Evolutionary conservation across 2,888 invertebrate species (phyloP).

Genomic region (Cerceris ruficornis): DNA sequence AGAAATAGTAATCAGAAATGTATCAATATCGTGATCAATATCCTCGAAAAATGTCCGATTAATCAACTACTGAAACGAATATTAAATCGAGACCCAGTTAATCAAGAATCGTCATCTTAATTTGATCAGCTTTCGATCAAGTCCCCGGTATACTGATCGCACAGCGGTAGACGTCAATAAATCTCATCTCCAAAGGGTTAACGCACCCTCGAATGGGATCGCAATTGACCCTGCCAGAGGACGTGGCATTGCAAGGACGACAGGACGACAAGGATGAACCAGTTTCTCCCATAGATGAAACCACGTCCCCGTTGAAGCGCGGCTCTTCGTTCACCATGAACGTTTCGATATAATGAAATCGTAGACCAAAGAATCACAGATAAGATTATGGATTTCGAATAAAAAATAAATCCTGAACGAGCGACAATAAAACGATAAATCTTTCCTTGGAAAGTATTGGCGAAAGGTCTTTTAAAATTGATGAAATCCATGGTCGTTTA

Average conservation of each 20-base stretch:
- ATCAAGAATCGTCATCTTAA: neutral
- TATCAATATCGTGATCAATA: neutral
- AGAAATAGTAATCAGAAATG: neutral
- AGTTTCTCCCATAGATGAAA: slow-evolving; percentile 11
- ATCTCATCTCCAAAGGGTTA: neutral
- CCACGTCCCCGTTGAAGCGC: neutral
- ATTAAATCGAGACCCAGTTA: neutral
- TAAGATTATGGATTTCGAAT: too few species aligned
- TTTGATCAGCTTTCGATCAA: neutral
- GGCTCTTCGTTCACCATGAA: neutral
- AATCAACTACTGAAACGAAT: neutral
- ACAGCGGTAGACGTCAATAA: neutral
- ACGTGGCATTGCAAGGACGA: slow-evolving; percentile 17
- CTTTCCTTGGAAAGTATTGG: too few species aligned
- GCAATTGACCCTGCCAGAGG: slow-evolving; percentile 11
- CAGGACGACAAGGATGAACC: slow-evolving; percentile 12
- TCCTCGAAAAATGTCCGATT: too few species aligned
- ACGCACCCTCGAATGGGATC: neutral
- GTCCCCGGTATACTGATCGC: neutral
- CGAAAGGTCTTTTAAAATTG: too few species aligned
- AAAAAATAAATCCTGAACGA: too few species aligned
- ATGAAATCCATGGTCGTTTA: too few species aligned
- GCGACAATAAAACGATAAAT: too few species aligned
- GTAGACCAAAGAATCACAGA: too few species aligned
- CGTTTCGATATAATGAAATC: neutral